phyloP scores from a whole-genome alignment of 2,113 vertebrate species.

The Colinus virginianus region DNA sequence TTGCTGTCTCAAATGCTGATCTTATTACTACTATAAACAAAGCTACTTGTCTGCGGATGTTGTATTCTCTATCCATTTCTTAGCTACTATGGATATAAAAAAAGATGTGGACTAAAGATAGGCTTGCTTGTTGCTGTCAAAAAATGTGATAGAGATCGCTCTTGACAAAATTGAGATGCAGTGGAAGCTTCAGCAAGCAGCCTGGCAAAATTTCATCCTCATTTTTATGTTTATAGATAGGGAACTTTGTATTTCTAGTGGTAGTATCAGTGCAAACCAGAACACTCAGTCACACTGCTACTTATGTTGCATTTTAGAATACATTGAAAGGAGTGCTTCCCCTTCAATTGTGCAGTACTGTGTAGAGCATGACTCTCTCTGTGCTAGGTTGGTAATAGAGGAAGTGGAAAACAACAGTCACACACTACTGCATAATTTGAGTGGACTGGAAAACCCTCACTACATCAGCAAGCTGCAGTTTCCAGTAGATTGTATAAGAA shows the following conservation, averaged over 20 bases:
- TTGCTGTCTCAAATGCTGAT: neutral
- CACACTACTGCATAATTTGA: neutral
- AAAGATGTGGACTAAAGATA: neutral
- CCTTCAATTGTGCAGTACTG: neutral
- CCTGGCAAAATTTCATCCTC: neutral
- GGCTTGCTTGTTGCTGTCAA: neutral
- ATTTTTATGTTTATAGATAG: neutral
- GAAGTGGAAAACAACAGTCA: neutral
- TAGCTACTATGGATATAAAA: neutral
- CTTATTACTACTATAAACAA: neutral
- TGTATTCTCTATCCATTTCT: neutral
- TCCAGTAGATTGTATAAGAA: neutral
- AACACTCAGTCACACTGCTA: neutral
- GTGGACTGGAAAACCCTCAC: neutral
- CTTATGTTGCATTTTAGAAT: neutral
- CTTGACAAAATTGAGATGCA: conserved; percentile 29
- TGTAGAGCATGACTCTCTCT: neutral
- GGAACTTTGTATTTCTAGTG: neutral
- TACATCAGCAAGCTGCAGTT: neutral
- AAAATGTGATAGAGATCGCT: conserved; percentile 1
- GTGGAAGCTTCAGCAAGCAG: neutral
- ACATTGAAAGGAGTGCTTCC: neutral
- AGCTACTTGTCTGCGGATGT: neutral
- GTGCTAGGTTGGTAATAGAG: neutral
- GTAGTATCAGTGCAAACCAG: neutral